Evolutionary conservation across 1,140 invertebrate genomes (phyloP), one percentile per base, ranked within the genome.

Genomic region (Bombus superbus): DNA sequence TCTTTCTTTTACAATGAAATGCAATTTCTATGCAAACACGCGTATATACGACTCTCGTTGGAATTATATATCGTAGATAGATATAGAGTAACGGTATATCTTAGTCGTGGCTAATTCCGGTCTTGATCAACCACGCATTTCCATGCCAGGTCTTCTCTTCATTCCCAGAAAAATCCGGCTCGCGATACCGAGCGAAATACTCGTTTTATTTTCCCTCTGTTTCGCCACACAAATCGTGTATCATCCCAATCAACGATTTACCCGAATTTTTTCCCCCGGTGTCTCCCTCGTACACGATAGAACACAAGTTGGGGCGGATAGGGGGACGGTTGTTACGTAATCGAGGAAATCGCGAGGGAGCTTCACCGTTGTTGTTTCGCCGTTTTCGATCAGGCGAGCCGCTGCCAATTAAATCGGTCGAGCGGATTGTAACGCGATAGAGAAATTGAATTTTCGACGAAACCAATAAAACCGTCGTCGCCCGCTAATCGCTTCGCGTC

Each of bases 361-460:
- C 22, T 38, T 5, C 44, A 66, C 64, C 32, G 74, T 83, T 83
- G 47, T 83, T 83, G 76, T 78, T 83, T 13, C 15, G n/a, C 25
- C 64, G 57, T 11, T 62, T 72, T 72, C n/a, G 75, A 44, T 64
- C 73, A 28, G n/a, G 10, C n/a, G 42, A 22, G 32, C 42, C 38
- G 59, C 72, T 22, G 38, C 76, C 64, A 77, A 87, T 69, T 86
- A 86, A 82, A 74, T 68, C 72, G 71, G 79, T 53, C 69, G 57
- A 40, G n/a, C 57, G 85, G 71, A 86, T 77, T 69, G 42, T 75
- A 73, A 78, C 75, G n/a, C 87, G 83, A 88, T 72, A 83, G 84
- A 84, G 83, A 88, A 89, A 89, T 92, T 88, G 78, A 90, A 92
- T 93, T 92, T 88, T 87, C 85, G 44, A 35, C 74, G 76, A 81